These are phyloP conservation scores for Candidula unifasciata DNA, from an alignment of 2,888 invertebrate genomes.

Conservation along the genomic window DNA sequence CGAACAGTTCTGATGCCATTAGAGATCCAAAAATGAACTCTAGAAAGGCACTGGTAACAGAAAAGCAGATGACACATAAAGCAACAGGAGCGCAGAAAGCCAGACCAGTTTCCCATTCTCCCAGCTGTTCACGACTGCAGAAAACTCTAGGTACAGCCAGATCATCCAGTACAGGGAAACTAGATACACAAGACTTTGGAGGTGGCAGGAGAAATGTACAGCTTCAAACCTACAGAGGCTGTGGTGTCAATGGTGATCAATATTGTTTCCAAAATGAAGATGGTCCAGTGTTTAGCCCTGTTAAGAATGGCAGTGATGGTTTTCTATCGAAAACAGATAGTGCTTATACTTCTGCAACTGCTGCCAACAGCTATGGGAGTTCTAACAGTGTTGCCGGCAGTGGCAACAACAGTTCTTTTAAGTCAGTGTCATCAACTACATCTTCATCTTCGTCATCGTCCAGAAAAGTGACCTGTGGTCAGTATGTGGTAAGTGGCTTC, in stretches of 20 bases:
- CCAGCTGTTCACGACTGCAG: conserved; percentile 36
- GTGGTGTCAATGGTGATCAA: not conserved
- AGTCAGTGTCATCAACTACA: conserved; percentile 16
- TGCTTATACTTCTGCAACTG: not conserved
- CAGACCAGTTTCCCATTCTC: conserved; percentile 37
- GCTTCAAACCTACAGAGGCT: not conserved
- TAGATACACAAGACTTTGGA: not conserved
- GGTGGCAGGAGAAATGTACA: not conserved
- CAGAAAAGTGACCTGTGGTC: conserved; percentile 41
- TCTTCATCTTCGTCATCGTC: conserved; percentile 46
- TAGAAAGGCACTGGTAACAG: not conserved
- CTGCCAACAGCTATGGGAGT: conserved; percentile 4
- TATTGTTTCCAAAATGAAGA: not conserved
- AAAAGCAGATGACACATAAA: conserved; percentile 10
- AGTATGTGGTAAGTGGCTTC: conserved; percentile 48
- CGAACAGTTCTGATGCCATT: conserved; percentile 32
- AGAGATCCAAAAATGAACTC: conserved; percentile 20
- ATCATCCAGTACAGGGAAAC: conserved; percentile 32
- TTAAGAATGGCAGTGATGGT: conserved; percentile 40
- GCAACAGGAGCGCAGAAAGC: not conserved
- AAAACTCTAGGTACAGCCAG: not conserved
- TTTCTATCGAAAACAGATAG: conserved; percentile 36
- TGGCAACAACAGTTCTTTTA: conserved; percentile 13
- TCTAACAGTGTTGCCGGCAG: conserved; percentile 1
- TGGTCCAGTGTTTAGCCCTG: not conserved